Conservation (phyloP, 2,888 invertebrate species). For the Actias luna region DNA sequence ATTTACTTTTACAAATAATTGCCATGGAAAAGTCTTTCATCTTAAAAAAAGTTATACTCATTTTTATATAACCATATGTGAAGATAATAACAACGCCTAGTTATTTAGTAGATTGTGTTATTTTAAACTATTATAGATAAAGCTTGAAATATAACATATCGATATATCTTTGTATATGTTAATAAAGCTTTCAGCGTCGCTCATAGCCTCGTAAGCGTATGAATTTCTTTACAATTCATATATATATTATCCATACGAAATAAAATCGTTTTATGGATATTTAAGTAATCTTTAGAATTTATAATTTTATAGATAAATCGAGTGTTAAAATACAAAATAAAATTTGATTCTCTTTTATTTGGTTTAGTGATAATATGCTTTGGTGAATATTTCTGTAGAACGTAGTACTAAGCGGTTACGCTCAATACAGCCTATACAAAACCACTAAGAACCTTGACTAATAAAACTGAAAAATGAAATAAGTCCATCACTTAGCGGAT, state of each 20-base stretch:
- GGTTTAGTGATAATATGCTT: slow-evolving; percentile 3
- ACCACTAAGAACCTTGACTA: background rate
- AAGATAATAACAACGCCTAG: background rate
- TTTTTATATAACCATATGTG: background rate
- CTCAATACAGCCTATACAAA: background rate
- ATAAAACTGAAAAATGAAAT: background rate
- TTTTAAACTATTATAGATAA: background rate
- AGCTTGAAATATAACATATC: slow-evolving; percentile 11
- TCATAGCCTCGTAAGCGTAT: slow-evolving; percentile 23
- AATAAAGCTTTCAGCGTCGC: slow-evolving; percentile 25
- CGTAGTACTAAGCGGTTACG: background rate
- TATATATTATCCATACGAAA: background rate
- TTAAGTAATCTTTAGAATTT: background rate
- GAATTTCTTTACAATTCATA: background rate
- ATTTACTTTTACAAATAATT: too few species aligned
- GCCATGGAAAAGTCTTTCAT: too few species aligned
- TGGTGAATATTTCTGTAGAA: too few species aligned
- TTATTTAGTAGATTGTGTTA: background rate
- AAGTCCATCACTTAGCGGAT: background rate
- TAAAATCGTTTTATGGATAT: background rate
- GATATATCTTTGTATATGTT: slow-evolving; percentile 21
- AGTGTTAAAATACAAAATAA: background rate
- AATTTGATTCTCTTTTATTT: background rate
- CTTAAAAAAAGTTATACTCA: too few species aligned
- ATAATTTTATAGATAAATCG: background rate